Percentiles rank a stretch among this genome's conserved stretches.
Evolutionary conservation across 2,888 invertebrate species (phyloP).

Genomic region (Brachylomia viminalis): DNA sequence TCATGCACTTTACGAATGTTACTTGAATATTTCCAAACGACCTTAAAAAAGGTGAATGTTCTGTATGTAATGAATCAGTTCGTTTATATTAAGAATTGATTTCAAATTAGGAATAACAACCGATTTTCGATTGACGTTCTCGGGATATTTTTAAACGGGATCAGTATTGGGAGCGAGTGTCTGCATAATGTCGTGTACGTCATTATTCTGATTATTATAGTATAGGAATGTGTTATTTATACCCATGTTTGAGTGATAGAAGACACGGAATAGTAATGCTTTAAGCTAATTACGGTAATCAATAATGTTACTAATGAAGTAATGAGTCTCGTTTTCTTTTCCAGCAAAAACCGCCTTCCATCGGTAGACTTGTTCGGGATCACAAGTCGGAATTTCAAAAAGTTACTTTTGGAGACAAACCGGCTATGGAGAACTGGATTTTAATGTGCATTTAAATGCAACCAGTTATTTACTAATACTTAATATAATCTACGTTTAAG

Average conservation of each 20-base stretch:
- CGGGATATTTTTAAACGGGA: constrained; percentile 13
- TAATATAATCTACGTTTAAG: neutral
- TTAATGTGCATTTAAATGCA: constrained; percentile 29
- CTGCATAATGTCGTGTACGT: neutral
- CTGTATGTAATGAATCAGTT: constrained; percentile 60
- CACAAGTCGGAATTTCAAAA: constrained; percentile 16
- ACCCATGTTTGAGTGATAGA: neutral
- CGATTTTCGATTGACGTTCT: constrained; percentile 20
- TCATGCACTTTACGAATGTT: constrained; percentile 8
- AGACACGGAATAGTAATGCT: constrained; percentile 1
- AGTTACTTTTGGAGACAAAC: constrained; percentile 1
- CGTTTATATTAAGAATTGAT: constrained; percentile 65
- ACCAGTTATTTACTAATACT: constrained; percentile 2
- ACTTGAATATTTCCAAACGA: constrained; percentile 43
- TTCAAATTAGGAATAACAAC: constrained; percentile 44
- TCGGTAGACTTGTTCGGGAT: neutral
- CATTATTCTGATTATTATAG: neutral
- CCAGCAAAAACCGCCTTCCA: neutral
- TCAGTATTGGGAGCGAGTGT: neutral
- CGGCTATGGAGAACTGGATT: neutral
- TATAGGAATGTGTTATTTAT: neutral
- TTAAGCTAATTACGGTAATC: neutral
- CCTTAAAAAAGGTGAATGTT: constrained; percentile 65
- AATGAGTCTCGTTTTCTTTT: neutral
- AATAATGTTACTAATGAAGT: constrained; percentile 20